These are phyloP conservation scores for Petrosia ficiformis DNA, from an alignment of 37 sponge, comb jelly and placozoan species.

Conservation along the genomic window DNA sequence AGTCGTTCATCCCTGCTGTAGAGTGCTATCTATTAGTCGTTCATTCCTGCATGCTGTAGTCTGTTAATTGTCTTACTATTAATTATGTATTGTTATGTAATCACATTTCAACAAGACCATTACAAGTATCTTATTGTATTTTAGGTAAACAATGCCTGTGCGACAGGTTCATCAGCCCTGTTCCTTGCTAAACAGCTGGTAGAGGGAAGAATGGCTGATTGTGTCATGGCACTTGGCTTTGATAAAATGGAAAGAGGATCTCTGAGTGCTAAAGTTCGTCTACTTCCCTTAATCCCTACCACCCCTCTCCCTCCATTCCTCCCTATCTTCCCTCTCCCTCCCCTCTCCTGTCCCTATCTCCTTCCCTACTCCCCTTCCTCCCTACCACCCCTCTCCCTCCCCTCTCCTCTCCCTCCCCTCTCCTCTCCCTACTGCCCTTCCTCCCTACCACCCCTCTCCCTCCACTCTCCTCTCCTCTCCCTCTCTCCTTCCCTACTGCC, in stretches of 20 bases:
- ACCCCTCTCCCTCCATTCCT: too few relatives aligned
- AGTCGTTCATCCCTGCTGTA: too few relatives aligned
- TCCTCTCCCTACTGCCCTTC: neutral
- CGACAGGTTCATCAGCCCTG: constrained; percentile 90
- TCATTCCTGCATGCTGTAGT: too few relatives aligned
- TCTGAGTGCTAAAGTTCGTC: constrained; percentile 51
- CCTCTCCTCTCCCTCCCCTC: neutral
- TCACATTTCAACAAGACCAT: too few relatives aligned
- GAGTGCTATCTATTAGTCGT: too few relatives aligned
- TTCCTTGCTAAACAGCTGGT: constrained; percentile 83
- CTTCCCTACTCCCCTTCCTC: neutral
- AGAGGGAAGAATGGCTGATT: constrained; percentile 74
- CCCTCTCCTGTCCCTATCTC: neutral
- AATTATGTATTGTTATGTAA: too few relatives aligned
- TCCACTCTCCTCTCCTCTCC: too few relatives aligned
- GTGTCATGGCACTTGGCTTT: constrained; percentile 89
- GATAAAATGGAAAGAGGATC: constrained; percentile 92
- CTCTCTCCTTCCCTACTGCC: too few relatives aligned
- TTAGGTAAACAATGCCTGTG: constrained; percentile 84
- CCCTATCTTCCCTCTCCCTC: too few relatives aligned
- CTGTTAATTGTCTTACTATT: too few relatives aligned
- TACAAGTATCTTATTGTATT: neutral
- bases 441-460: too few relatives aligned
- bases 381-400: neutral
- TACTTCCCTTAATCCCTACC: too few relatives aligned